Evolutionary conservation across 2,888 invertebrate genomes (phyloP), one percentile per base, ranked within the genome.

Genomic region (Resseliella maxima): DNA sequence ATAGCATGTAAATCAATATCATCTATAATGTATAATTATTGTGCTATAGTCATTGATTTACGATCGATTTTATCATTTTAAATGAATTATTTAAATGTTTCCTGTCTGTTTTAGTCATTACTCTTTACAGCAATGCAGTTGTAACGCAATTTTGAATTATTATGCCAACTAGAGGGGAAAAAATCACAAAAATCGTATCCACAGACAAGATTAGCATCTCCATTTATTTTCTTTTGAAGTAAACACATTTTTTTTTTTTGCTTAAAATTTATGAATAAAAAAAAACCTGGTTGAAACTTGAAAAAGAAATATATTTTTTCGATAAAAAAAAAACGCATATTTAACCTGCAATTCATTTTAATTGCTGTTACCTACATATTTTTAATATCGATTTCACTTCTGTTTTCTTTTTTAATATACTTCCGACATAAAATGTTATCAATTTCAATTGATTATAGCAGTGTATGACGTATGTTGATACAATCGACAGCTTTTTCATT

Each of bases 111-210:
- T 27, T 15, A 72, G 15, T 35, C 15, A 72, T 72, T 12, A 15
- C 72, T 72, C 12, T 72, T 72, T 72, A 31, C 31, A 72, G 72
- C 72, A 72, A 31, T 72, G 72, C 72, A 72, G 72, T 72, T 50
- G 18, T 35, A n/a, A 35, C 12, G 72, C 35, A 15, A 35, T 72
- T 15, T 35, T 31, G 72, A 72, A 72, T 72, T 72, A 72, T 72
- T 3, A 18, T 18, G 10, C 1, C 2, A 2, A 15, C 21, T 21
- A 21, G 31, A 72, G 31, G 72, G n/a, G 10, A 27, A 72, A 72
- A 31, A 72, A 3, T n/a, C 31, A 41, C 5, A 5, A 41, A 8
- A 41, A 5, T 27, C n/a, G 59, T 59, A 2, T 59, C 72, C 18
- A 72, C 2, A 0, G 31, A 72, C 72, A 35, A 31, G 72, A 2